A percentile compares a stretch with the other conserved stretches of the same genome.
phyloP scores from a whole-genome alignment of 2,888 invertebrate species.

The Plebejus melissa region DNA sequence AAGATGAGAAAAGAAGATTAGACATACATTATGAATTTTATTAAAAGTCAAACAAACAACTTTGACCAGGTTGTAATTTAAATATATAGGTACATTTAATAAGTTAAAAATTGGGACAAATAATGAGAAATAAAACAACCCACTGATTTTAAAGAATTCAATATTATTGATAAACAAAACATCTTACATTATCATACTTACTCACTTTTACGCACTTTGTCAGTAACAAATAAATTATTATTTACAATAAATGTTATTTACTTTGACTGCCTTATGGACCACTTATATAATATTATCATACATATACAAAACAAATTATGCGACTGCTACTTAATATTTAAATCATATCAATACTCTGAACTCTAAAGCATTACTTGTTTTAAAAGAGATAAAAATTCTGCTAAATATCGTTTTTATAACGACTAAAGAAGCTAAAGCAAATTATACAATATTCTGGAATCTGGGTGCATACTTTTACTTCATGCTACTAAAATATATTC shows the following conservation, averaged over 20 bases:
- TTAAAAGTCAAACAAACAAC: no score
- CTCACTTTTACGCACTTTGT: neutral
- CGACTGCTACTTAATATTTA: neutral
- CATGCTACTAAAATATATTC: no score
- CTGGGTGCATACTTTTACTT: neutral
- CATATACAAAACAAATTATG: neutral
- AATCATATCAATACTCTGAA: neutral
- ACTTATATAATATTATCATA: neutral
- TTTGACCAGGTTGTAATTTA: no score
- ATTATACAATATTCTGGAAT: neutral
- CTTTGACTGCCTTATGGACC: neutral
- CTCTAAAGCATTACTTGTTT: neutral
- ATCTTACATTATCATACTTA: neutral
- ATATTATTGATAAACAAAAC: neutral
- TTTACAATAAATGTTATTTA: constrained; percentile 6
- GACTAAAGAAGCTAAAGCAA: neutral
- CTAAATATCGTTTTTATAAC: neutral
- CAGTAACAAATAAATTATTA: constrained; percentile 3
- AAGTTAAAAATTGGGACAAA: neutral
- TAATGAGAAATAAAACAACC: neutral
- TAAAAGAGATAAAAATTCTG: neutral
- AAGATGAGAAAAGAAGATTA: no score
- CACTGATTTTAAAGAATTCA: neutral
- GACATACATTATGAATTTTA: no score
- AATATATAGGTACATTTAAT: no score